Evolutionary conservation across 1,140 invertebrate genomes (phyloP).

Genomic region (Cotesia vestalis): DNA sequence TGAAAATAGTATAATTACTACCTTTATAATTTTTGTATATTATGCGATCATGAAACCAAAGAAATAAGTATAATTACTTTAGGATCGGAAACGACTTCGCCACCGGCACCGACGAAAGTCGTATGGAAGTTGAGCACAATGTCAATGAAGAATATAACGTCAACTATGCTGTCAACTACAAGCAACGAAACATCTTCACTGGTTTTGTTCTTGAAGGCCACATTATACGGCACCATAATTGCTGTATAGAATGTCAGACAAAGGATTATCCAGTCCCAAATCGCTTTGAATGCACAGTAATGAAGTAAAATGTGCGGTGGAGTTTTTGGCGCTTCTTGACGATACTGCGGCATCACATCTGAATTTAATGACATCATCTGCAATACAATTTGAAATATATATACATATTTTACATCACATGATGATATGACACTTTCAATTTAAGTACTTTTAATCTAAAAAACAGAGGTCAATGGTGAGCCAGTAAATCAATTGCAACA

Average conservation of each 20-base stretch:
- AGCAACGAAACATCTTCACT: constrained; percentile 97
- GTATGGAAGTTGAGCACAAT: constrained; percentile 99
- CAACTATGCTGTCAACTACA: constrained; percentile 98
- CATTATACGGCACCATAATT: constrained; percentile 99
- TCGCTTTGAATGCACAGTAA: constrained; percentile 98
- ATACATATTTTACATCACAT: too few species aligned
- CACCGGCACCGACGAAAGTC: constrained; percentile 98
- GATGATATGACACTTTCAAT: too few species aligned
- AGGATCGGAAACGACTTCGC: constrained; percentile 97
- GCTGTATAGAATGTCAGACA: constrained; percentile 99
- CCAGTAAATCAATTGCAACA: too few species aligned
- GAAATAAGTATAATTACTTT: constrained; percentile 71
- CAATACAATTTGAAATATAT: constrained; percentile 21
- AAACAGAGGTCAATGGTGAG: too few species aligned
- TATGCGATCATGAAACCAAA: neutral
- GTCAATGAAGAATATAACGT: constrained; percentile 99
- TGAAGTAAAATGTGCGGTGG: constrained; percentile 97
- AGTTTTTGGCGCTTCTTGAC: constrained; percentile 99
- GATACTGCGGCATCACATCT: constrained; percentile 98
- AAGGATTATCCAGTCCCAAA: constrained; percentile 99
- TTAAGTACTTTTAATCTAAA: too few species aligned
- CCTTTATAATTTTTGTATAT: too few species aligned
- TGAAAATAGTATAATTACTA: too few species aligned
- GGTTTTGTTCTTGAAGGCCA: constrained; percentile 99
- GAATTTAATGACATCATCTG: constrained; percentile 97